Conservation (phyloP, 2,888 invertebrate genomes). For the Drosophila gaucha region DNA sequence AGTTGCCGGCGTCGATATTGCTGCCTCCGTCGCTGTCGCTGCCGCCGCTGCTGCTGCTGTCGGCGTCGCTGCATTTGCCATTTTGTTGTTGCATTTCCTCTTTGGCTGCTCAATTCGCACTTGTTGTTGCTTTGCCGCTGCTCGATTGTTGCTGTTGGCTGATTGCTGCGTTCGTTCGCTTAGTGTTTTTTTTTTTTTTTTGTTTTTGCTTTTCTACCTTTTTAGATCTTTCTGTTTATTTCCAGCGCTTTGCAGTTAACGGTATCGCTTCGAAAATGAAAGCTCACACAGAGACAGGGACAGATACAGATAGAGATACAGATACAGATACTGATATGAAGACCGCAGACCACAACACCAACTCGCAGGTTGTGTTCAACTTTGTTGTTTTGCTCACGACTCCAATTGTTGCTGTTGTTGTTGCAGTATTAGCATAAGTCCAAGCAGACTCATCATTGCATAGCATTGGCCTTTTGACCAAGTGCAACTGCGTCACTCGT, state of each 20-base stretch:
- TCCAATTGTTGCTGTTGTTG: constrained; percentile 30
- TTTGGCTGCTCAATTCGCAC: constrained; percentile 71
- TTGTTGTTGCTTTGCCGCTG: constrained; percentile 60
- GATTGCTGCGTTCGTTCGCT: constrained; percentile 22
- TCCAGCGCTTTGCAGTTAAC: constrained; percentile 72
- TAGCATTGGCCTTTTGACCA: constrained; percentile 53
- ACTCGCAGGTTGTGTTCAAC: constrained; percentile 66
- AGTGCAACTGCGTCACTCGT: constrained; percentile 70
- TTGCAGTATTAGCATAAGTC: constrained; percentile 66
- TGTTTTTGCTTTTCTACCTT: constrained; percentile 39
- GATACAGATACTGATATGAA: constrained; percentile 26
- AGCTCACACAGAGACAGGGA: constrained; percentile 70
- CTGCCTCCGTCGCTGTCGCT: constrained; percentile 19
- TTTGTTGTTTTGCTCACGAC: constrained; percentile 63
- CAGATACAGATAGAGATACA: constrained; percentile 26
- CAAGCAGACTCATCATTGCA: constrained; percentile 37
- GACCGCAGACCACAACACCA: constrained; percentile 47
- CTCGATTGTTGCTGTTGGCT: constrained; percentile 51
- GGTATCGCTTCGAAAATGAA: constrained; percentile 83
- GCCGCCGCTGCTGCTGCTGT: constrained; percentile 18
- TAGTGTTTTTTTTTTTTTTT: constrained; percentile 40
- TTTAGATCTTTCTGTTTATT: constrained; percentile 64
- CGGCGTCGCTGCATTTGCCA: constrained; percentile 59
- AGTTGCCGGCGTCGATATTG: constrained; percentile 71
- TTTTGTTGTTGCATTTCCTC: constrained; percentile 76